phyloP scores from a whole-genome alignment of 2,113 vertebrate genomes.

The Tachuris rubrigastra region DNA sequence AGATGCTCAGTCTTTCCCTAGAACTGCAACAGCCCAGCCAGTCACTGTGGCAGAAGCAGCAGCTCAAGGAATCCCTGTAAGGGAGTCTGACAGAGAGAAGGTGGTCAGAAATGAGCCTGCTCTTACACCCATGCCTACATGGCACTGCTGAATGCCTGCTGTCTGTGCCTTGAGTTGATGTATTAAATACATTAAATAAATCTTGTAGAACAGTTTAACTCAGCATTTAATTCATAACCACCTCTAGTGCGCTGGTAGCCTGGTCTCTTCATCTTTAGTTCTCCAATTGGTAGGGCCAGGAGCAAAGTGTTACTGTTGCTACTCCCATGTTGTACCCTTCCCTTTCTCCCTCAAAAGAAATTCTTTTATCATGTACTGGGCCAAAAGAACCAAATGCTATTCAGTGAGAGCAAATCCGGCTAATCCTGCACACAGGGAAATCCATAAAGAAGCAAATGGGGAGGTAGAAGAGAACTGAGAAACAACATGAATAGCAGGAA shows the following conservation, averaged over 20 bases:
- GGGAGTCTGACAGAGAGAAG: background rate
- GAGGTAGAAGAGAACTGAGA: background rate
- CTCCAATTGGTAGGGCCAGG: background rate
- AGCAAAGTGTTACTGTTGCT: background rate
- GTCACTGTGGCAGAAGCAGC: background rate
- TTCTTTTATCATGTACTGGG: background rate
- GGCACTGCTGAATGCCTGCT: background rate
- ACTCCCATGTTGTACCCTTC: background rate
- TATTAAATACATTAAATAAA: background rate
- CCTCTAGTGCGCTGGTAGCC: background rate
- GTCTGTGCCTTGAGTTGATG: background rate
- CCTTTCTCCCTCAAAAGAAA: background rate
- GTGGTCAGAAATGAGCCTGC: background rate
- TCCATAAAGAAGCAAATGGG: background rate
- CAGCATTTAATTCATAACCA: background rate
- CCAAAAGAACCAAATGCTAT: background rate
- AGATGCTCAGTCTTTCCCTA: background rate
- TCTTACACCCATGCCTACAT: background rate
- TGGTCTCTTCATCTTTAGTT: background rate
- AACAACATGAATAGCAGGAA: background rate
- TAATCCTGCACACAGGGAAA: background rate
- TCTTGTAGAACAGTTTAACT: background rate
- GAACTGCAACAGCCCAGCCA: background rate
- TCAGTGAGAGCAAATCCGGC: background rate
- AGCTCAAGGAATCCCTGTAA: background rate